Conservation (phyloP, 1,140 invertebrate species). For the Platyscapa corneri region DNA sequence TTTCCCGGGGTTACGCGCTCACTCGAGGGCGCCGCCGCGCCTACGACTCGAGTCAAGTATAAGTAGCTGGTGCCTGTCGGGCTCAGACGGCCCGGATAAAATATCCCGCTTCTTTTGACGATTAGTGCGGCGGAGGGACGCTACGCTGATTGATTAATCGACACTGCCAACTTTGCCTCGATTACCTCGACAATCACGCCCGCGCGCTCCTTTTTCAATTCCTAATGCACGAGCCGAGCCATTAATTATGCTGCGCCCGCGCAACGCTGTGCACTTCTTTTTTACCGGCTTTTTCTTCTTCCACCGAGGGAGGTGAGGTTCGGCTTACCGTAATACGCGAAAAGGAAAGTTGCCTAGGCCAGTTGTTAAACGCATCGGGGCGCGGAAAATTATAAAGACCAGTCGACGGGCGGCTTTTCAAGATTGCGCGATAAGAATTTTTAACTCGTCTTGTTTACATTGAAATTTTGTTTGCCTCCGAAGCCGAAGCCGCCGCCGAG, state of each 20-base stretch:
- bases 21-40: too few relatives aligned
- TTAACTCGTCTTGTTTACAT: too few relatives aligned
- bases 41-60: neutral
- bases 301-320: too few relatives aligned
- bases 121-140: neutral
- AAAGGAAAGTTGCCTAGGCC: neutral
- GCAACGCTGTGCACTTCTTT: too few relatives aligned
- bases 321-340: neutral
- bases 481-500: too few relatives aligned
- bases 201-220: neutral
- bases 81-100: neutral
- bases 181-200: neutral
- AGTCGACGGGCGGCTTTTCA: neutral
- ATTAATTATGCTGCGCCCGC: neutral
- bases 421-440: neutral
- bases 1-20: neutral
- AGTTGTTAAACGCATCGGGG: neutral
- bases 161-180: neutral
- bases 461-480: too few relatives aligned
- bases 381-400: too few relatives aligned
- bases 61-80: slow-evolving; percentile 8
- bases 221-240: neutral
- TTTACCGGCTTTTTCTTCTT: neutral
- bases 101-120: neutral
- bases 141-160: slow-evolving; percentile 13